Percentiles rank a stretch among this genome's conserved stretches.
phyloP scores from a whole-genome alignment of 2,113 vertebrate species.

The Sceloporus undulatus region DNA sequence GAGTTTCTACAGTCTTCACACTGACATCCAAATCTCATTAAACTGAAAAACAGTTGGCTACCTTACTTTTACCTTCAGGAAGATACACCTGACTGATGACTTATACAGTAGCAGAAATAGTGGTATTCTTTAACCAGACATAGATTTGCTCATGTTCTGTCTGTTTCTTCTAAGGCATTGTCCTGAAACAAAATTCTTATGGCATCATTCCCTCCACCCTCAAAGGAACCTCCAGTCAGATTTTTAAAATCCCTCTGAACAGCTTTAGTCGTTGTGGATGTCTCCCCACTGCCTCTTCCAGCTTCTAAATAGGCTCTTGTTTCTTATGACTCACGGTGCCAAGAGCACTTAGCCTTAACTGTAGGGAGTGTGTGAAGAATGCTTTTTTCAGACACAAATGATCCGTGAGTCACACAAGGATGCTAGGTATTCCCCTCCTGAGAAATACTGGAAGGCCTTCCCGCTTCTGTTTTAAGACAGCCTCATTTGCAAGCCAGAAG shows the following conservation, averaged over 20 bases:
- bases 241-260: conserved; percentile 65
- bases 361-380: background rate
- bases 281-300: conserved; percentile 52
- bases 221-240: conserved; percentile 16
- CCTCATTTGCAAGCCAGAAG: background rate
- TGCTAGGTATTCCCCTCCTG: background rate
- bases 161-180: conserved; percentile 58
- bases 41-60: background rate
- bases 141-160: conserved; percentile 54
- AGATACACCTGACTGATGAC: background rate
- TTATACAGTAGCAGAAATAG: background rate
- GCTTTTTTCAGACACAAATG: background rate
- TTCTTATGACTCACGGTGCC: conserved; percentile 48
- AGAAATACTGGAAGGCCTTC: background rate
- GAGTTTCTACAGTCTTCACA: background rate
- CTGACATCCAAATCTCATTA: background rate
- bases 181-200: conserved; percentile 53
- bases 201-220: conserved; percentile 24
- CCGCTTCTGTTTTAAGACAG: background rate
- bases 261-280: conserved; percentile 58
- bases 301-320: conserved; percentile 64
- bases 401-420: background rate
- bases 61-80: background rate
- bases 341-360: conserved; percentile 5
- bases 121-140: conserved; percentile 39